Base-by-base conservation (phyloP, 2,113 vertebrate species). In the Hippotragus niger region DNA sequence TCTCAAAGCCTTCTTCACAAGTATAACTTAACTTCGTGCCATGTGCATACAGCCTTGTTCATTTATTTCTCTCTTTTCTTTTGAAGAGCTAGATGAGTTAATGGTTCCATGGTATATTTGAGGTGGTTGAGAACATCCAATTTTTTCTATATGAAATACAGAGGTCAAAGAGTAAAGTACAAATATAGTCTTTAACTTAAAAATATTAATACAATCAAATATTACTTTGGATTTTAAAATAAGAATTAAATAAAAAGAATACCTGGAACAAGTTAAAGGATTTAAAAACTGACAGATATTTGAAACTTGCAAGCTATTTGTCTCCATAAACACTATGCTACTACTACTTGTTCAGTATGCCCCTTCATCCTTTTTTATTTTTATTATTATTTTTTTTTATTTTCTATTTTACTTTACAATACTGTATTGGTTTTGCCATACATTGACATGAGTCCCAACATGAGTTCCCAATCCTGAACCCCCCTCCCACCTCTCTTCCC, bases 1-100 rank as follows among this genome's bases (percentile, higher is more conserved):
- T 7, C 1, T 0, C 2, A 33, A 97, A 98, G 13, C 97, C 96
- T 7, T 88, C 60, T 23, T 97, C 10, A 78, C 98, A 98, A 27
- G 0, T 19, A 16, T 97, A 98, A 12, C 1, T 80, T 53, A 98
- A 2, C 15, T 52, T 88, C 5, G n/a, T 93, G 31, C 89, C 96
- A 45, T 97, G 97, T 3, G 57, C 1, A 10, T 98, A 95, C 3
- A 0, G 0, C 9, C 3, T 33, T 45, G 27, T 15, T 25, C 7
- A 4, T 0, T 0, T 9, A 12, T 4, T 31, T 82, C 52, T 21
- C 45, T 10, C 1, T 3, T n/a, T 31, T 80, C 58, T 85, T 78
- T 60, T 62, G 52, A 47, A 11, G 4, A 15, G 2, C 0, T 29
- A 23, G 27, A 3, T n/a, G 8, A 62, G 0, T 36, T 27, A 33